phyloP scores from a whole-genome alignment of 2,888 invertebrate species.

The Pseudococcus jackbeardsleyi region DNA sequence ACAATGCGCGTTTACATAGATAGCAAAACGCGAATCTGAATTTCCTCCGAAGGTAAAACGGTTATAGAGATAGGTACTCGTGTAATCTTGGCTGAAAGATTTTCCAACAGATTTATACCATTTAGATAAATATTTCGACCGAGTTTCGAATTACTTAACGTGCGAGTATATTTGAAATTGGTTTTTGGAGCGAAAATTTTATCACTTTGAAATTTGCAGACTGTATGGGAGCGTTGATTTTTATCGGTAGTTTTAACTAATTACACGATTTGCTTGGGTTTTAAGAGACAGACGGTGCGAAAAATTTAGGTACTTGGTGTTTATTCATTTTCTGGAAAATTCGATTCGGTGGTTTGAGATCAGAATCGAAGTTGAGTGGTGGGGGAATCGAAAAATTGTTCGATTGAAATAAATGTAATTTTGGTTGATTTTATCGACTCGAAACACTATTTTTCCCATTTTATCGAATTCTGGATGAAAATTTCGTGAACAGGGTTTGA shows the following conservation, averaged over 20 bases:
- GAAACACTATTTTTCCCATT: too few relatives aligned
- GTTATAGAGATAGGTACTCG: background rate
- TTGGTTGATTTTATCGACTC: too few relatives aligned
- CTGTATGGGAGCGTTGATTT: background rate
- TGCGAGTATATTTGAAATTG: background rate
- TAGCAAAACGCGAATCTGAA: background rate
- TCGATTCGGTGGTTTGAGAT: too few relatives aligned
- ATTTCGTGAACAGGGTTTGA: too few relatives aligned
- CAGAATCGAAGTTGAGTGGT: too few relatives aligned
- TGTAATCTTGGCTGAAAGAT: background rate
- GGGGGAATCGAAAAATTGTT: too few relatives aligned
- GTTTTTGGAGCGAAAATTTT: background rate
- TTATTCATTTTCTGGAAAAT: too few relatives aligned
- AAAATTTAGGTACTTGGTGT: too few relatives aligned
- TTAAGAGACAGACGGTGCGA: background rate
- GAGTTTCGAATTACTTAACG: background rate
- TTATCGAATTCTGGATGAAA: too few relatives aligned
- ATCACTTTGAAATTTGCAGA: background rate
- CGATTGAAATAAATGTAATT: too few relatives aligned
- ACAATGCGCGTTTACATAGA: constrained; percentile 13
- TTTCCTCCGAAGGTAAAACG: background rate
- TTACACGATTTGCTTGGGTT: background rate
- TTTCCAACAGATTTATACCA: constrained; percentile 27
- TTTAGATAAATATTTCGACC: background rate
- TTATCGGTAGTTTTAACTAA: background rate